These are phyloP conservation scores for human (Homo sapiens) DNA, from an alignment of 2,113 vertebrate species.

Conservation along the genomic window DNA sequence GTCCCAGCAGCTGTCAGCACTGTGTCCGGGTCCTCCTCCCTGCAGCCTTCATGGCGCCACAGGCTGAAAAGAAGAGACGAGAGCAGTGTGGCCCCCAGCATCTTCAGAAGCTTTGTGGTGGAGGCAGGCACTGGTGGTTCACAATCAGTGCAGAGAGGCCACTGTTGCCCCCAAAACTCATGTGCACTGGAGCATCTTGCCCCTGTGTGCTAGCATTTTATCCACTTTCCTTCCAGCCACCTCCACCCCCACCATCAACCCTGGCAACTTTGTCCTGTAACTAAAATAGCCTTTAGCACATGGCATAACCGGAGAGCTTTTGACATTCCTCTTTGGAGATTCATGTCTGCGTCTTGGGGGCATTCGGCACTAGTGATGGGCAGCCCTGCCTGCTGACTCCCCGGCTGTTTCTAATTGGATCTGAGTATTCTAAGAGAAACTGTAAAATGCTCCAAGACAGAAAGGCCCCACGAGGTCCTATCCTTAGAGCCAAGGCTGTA, in stretches of 20 bases:
- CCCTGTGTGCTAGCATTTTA: accelerated
- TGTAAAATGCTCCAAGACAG: background rate
- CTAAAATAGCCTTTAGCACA: background rate
- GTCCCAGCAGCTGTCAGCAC: accelerated
- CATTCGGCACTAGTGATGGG: background rate
- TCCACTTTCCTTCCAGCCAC: background rate
- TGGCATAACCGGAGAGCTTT: background rate
- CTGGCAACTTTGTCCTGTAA: background rate
- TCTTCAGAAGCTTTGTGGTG: background rate
- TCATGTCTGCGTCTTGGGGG: background rate
- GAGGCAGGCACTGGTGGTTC: background rate
- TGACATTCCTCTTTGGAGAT: background rate
- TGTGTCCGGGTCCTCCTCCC: background rate
- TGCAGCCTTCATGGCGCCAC: background rate
- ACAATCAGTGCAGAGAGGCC: background rate
- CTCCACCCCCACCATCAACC: background rate
- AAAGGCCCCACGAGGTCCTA: background rate
- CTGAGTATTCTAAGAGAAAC: background rate
- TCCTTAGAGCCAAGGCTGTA: background rate
- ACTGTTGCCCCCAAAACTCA: background rate
- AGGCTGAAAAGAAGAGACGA: background rate
- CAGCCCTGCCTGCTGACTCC: background rate
- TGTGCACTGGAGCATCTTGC: accelerated
- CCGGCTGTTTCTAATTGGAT: background rate
- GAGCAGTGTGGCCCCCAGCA: accelerated